These are phyloP conservation scores for Eutolmus rufibarbis DNA, from an alignment of 2,888 invertebrate species.

Conservation along the genomic window DNA sequence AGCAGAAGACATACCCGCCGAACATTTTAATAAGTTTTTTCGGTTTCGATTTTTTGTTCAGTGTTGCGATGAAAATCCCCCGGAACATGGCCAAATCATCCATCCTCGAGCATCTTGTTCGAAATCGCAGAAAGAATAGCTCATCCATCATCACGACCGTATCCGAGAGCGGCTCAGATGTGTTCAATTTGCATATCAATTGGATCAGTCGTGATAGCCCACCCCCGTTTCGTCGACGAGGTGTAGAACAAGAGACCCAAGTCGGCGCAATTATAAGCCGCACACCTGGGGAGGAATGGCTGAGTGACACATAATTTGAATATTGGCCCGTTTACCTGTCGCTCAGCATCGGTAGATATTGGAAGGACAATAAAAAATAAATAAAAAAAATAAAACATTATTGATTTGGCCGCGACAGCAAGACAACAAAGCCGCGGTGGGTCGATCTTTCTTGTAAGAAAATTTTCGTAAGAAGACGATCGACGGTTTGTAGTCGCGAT, in stretches of 20 bases:
- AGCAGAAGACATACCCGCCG: not conserved
- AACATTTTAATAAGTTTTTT: not conserved
- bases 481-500: not conserved
- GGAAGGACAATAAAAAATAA: not conserved
- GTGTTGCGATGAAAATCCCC: not conserved
- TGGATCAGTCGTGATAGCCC: constrained; percentile 25
- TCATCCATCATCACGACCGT: constrained; percentile 11
- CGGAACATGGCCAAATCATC: not conserved
- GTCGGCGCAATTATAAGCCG: not conserved
- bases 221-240: not conserved
- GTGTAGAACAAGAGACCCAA: not conserved
- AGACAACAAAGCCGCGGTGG: not conserved
- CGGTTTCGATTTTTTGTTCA: not conserved
- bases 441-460: not conserved
- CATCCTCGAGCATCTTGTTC: not conserved
- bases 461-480: not conserved
- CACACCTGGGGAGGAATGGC: not conserved
- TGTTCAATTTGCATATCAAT: constrained; percentile 18
- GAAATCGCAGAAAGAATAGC: not conserved
- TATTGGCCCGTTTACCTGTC: constrained; percentile 13
- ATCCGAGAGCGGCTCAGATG: not conserved
- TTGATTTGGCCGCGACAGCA: not conserved
- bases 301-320: constrained; percentile 26
- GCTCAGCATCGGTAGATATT: not conserved
- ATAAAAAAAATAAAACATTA: not conserved